Evolutionary conservation across 1,140 invertebrate species (phyloP).

Genomic region (Trichoplusia ni): DNA sequence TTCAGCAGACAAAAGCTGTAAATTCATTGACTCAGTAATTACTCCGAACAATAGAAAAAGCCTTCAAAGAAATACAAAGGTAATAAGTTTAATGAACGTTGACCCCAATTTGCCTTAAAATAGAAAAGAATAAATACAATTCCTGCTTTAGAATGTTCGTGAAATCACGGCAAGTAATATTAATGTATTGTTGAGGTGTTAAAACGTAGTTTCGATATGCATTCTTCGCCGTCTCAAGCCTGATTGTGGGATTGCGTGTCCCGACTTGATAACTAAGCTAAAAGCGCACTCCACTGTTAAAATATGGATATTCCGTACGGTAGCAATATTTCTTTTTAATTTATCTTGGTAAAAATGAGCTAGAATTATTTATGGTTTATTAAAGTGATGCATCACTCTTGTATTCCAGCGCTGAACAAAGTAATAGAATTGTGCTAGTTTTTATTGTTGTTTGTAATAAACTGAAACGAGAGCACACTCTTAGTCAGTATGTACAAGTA

Average conservation of each 20-base stretch:
- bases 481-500: too few relatives aligned
- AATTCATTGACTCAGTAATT: too few relatives aligned
- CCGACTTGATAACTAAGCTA: constrained; percentile 65
- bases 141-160: constrained; percentile 29
- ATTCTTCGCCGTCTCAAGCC: constrained; percentile 48
- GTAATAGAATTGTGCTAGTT: neutral
- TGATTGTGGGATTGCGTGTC: constrained; percentile 72
- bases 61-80: constrained; percentile 1
- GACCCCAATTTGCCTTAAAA: constrained; percentile 7
- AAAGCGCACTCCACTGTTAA: constrained; percentile 51
- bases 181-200: constrained; percentile 58
- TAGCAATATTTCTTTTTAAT: constrained; percentile 16
- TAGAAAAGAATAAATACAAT: constrained; percentile 29
- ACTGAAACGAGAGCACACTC: too few relatives aligned
- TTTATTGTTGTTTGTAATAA: constrained; percentile 2
- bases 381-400: constrained; percentile 8
- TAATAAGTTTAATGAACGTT: constrained; percentile 15
- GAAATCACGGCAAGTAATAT: constrained; percentile 34
- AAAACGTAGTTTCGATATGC: constrained; percentile 68
- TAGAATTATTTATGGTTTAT: constrained; percentile 13
- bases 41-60: constrained; percentile 8
- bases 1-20: too few relatives aligned
- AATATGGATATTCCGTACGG: constrained; percentile 48
- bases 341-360: constrained; percentile 7
- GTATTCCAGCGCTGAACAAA: neutral